These are phyloP conservation scores for Heliconius erato DNA, from an alignment of 2,888 invertebrate genomes.

Conservation along the genomic window DNA sequence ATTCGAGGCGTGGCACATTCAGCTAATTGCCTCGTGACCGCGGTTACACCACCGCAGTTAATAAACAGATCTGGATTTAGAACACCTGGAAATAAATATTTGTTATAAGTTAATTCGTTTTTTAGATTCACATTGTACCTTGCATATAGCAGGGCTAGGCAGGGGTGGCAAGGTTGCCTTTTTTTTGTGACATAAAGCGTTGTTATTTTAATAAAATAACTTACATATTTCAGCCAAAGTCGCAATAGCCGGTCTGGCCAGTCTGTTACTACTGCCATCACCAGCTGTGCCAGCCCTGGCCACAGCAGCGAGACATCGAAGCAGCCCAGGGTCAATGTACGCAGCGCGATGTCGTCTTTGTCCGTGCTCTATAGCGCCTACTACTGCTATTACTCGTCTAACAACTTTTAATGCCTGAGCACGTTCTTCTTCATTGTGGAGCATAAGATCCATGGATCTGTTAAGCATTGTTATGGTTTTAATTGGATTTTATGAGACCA, in stretches of 20 bases:
- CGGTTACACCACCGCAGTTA: conserved; percentile 92
- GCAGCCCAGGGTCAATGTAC: conserved; percentile 91
- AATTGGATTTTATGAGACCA: not conserved
- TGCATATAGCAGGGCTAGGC: not conserved
- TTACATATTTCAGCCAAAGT: conserved; percentile 95
- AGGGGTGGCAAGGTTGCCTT: not conserved
- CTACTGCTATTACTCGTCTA: conserved; percentile 81
- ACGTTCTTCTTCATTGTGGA: conserved; percentile 96
- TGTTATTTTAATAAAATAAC: conserved; percentile 52
- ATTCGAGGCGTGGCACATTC: conserved; percentile 95
- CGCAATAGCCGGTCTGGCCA: conserved; percentile 94
- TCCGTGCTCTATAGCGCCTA: conserved; percentile 87
- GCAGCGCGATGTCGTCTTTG: conserved; percentile 88
- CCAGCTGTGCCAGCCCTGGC: conserved; percentile 91
- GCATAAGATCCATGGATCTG: conserved; percentile 95
- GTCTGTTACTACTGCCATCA: conserved; percentile 90
- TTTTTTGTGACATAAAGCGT: not conserved
- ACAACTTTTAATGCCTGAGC: conserved; percentile 96
- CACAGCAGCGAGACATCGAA: conserved; percentile 93
- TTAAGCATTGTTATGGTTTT: not conserved
- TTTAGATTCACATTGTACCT: not conserved
- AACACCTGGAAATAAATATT: conserved; percentile 84
- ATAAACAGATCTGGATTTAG: conserved; percentile 93
- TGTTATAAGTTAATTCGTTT: not conserved
- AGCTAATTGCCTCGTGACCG: conserved; percentile 92